Conservation (phyloP, 2,113 vertebrate species). For the Larimichthys crocea region DNA sequence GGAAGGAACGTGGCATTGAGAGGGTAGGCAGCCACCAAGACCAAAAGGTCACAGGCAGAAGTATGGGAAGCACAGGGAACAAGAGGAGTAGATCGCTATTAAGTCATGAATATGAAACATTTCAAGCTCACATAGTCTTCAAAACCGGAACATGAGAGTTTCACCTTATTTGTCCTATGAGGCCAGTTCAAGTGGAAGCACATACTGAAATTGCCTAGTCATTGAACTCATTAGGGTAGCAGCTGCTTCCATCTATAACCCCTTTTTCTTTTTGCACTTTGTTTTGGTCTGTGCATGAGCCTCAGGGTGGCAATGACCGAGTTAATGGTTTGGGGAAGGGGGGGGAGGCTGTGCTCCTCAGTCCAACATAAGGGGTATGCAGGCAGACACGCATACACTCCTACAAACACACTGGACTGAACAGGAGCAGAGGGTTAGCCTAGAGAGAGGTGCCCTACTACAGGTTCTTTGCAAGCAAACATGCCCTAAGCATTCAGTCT, state of each 20-base stretch:
- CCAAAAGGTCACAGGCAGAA: slow-evolving; percentile 35
- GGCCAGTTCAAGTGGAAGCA: slow-evolving; percentile 36
- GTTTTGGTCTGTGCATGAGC: slow-evolving; percentile 75
- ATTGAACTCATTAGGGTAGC: slow-evolving; percentile 69
- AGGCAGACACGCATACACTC: slow-evolving; percentile 44
- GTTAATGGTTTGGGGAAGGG: slow-evolving; percentile 60
- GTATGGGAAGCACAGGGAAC: slow-evolving; percentile 10
- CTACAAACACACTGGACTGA: slow-evolving; percentile 30
- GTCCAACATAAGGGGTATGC: slow-evolving; percentile 43
- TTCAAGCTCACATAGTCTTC: slow-evolving; percentile 28
- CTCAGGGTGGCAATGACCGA: slow-evolving; percentile 70
- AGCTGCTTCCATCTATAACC: slow-evolving; percentile 68
- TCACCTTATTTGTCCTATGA: slow-evolving; percentile 22
- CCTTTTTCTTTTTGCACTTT: slow-evolving; percentile 61
- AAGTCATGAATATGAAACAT: slow-evolving; percentile 40
- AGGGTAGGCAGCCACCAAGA: slow-evolving; percentile 26
- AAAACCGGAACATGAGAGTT: slow-evolving; percentile 31
- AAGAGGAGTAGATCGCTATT: slow-evolving; percentile 29
- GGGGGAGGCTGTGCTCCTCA: slow-evolving; percentile 65
- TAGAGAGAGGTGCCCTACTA: slow-evolving; percentile 29
- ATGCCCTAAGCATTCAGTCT: slow-evolving; percentile 43
- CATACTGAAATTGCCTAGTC: slow-evolving; percentile 48
- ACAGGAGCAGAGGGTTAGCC: slow-evolving; percentile 8
- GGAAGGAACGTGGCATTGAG: not conserved
- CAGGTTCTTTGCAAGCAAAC: slow-evolving; percentile 49